Base-by-base conservation (phyloP, 2,113 vertebrate genomes). In the Tursiops truncatus region DNA sequence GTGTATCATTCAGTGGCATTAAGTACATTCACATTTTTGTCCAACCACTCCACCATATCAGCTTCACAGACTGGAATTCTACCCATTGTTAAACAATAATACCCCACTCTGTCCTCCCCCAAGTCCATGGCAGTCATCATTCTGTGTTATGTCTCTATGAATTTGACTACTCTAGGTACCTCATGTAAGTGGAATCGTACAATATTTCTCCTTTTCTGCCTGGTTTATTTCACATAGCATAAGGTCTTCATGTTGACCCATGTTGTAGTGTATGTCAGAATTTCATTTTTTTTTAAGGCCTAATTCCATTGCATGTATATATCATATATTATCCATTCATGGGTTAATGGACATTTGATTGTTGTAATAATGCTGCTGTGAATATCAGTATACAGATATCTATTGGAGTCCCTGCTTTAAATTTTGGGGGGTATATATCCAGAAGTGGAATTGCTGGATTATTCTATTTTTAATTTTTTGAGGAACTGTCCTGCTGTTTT, bases 391-490 rank as follows among this genome's bases (percentile, higher is more conserved):
- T 68, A 36, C 33, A 67, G 70, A 17, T 76, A 74, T 3, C 36
- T 85, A 6, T 68, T 79, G 1, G 9, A 28, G 26, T 85, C 20
- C 13, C 20, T 62, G 13, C 20, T 85, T 70, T 85, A 47, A 77
- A 8, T 38, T 36, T 68, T 68, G 67, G 36, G 36, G 7, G 47
- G 6, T 62, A 20, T 77, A 68, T 70, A 14, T 44, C 15, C 17
- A 67, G 63, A 82, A 73, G 11, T 77, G 56, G 60, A 90, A 84
- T 90, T 94, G 36, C 38, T 84, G 50, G 18, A 76, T 84, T n/a
- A 68, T 77, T 79, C 20, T 38, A 2, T 60, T 58, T 68, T 58
- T 67, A 68, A 38, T 76, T 77, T 79, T 84, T 60, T 38, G 62
- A 60, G n/a, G 20, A 79, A 58, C 9, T 68, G 7, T 33, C 21